Base-by-base conservation (phyloP, 2,888 invertebrate species). In the Smittia sp. region DNA sequence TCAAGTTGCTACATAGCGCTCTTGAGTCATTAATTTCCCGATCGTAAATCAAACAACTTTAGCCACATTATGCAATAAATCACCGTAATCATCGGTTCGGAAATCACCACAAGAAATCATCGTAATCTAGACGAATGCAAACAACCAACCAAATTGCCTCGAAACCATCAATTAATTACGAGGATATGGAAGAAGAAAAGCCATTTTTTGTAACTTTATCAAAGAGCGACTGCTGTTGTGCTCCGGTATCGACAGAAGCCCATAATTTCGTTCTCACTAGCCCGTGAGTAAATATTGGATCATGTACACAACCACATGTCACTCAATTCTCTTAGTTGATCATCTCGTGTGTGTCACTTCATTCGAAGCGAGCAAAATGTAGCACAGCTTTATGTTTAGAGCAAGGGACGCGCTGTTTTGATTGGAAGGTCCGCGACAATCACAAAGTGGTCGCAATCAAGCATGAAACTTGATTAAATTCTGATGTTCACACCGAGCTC, bases 231-330 rank as follows among this genome's bases (percentile, higher is more conserved):
- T 11, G 11, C 46, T 6, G 46, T 15, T n/a, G n/a, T 46, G 58
- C n/a, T 20, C 6, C 18, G 11, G n/a, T 58, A 58, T 58, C 22
- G 58, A 58, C 22, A 22, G 58, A 58, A 58, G 58, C 58, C 22
- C 22, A 20, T 58, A 7, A 20, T 18, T 58, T 20, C 58, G 58
- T 58, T 58, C 58, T 58, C 58, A 18, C 58, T n/a, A 18, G 20
- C 22, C 9, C 18, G n/a, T 20, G 22, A 58, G 58, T 22, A 4
- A 58, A 58, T 58, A 58, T 58, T 58, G 58, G 22, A 18, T 20
- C 22, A 58, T 13, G 58, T 4, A 58, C 58, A 58, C 58, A 18
- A 22, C 22, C 58, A 58, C 58, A 58, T 58, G 58, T 58, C 58
- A 22, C 58, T 58, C n/a, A 58, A 22, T 22, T 11, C n/a, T 46